Conservation (phyloP, 1,140 invertebrate genomes). For the Nephotettix cincticeps region DNA sequence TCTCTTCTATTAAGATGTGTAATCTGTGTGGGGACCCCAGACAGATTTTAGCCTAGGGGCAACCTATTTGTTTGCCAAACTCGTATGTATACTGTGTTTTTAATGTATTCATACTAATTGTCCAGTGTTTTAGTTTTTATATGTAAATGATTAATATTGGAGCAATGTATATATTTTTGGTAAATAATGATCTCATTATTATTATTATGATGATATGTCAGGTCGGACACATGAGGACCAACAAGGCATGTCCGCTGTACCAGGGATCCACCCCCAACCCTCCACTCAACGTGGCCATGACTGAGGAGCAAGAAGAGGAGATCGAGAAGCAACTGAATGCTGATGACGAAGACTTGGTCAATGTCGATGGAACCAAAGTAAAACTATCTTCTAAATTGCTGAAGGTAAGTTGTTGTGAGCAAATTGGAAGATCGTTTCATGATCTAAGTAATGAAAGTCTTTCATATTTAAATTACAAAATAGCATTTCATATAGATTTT, state of each 20-base stretch:
- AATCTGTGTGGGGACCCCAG: too few relatives aligned
- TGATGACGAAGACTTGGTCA: slow-evolving; percentile 84
- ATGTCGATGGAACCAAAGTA: slow-evolving; percentile 89
- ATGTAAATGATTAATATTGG: too few relatives aligned
- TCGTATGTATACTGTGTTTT: background rate
- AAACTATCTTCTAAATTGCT: slow-evolving; percentile 79
- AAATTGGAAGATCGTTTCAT: too few relatives aligned
- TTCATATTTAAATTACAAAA: too few relatives aligned
- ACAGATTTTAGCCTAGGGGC: too few relatives aligned
- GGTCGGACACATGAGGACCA: slow-evolving; percentile 84
- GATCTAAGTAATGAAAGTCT: too few relatives aligned
- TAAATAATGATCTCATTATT: too few relatives aligned
- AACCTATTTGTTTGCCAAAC: slow-evolving; percentile 8
- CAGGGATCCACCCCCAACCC: slow-evolving; percentile 57
- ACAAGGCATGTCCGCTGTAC: slow-evolving; percentile 94
- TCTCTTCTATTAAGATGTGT: background rate
- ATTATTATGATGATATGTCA: too few relatives aligned
- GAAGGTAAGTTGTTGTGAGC: slow-evolving; percentile 56
- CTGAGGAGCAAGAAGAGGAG: slow-evolving; percentile 70
- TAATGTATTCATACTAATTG: too few relatives aligned
- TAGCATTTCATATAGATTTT: too few relatives aligned
- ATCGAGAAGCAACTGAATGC: slow-evolving; percentile 72
- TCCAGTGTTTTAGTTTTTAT: too few relatives aligned
- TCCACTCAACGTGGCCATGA: slow-evolving; percentile 73
- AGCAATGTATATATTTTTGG: too few relatives aligned